Evolutionary conservation across 1,140 invertebrate species (phyloP), one percentile per base, ranked within the genome.

Genomic region (Tetragnatha versicolor): DNA sequence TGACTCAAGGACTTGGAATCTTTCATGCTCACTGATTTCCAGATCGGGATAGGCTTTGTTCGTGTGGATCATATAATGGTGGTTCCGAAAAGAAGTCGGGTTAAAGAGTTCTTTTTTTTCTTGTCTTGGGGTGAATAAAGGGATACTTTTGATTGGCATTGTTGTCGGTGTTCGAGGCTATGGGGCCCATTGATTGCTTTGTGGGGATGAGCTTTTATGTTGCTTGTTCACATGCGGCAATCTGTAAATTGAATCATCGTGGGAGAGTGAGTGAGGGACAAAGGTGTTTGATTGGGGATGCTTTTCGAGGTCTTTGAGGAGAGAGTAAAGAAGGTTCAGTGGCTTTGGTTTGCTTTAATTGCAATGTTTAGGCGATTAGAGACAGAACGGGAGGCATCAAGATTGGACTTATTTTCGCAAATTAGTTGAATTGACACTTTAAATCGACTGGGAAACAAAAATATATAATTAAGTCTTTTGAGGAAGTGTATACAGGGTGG

Each of bases 1-100:
- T 73, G 39, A 73, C 70, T 61, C 70, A 73, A 73, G 70, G 70
- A 42, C 70, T n/a, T n/a, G n/a, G n/a, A n/a, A n/a, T n/a, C n/a
- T n/a, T 27, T 55, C 12, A 12, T 25, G 51, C 27, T 55, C 51
- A 4, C 12, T 25, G 12, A 20, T 20, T 55, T 25, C 14, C 20
- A 20, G 27, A 12, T 25, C 20, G 2, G 51, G 12, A 17, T 25
- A 22, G 33, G 60, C 27, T 68, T 68, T 68, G 42, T 51, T 14
- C 20, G 3, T 45, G 35, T 4, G 4, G 29, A 17, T 5, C 20
- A 20, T 42, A 29, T 49, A 49, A 68, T 25, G 33, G 42, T 31
- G 45, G 31, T 33, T 49, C 29, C 39, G 37, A 22, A 68, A 27
- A 49, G 42, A 63, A 33, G 10, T 25, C 10, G 25, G 33, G 39